Evolutionary conservation across 2,888 invertebrate species (phyloP), one percentile per base, ranked within the genome.

Genomic region (Latheticus oryzae): DNA sequence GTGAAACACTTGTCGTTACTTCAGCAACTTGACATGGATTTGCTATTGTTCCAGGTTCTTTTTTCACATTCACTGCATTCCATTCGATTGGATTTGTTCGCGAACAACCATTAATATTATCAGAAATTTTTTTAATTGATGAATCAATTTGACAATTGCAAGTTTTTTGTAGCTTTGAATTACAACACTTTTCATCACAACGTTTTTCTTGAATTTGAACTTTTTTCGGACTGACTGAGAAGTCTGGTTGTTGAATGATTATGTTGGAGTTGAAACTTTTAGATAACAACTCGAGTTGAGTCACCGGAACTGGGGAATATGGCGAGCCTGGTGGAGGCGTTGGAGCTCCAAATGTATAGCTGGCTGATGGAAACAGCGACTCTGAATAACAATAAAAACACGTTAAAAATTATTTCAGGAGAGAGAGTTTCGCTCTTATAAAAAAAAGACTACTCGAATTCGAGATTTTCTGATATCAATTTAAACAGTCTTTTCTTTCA

Each of bases 41-140:
- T 21, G 53, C 26, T n/a, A n/a, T n/a, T n/a, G n/a, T n/a, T 23
- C 80, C 77, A 0, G 88, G 87, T 73, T 88, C 88, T 57, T 88
- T 82, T 74, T 89, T 89, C 53, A 88, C 85, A 67, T 85, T 82
- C 42, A 84, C 80, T 84, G 73, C 70, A 33, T 66, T 77, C 87
- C 87, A 88, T 53, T 87, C 85, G 57, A 88, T 83, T 2, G 88
- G 88, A 74, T 87, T 84, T 5, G 88, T 88, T 35, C 88, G 80
- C 73, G 88, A 88, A 75, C 88, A 89, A 1, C 88, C 88, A 28
- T 53, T 59, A 5, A 9, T 47, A 16, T 28, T 47, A 13, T 48
- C 45, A 11, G 42, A 5, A 9, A 61, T 50, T 30, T 48, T 54
- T 8, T 54, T 53, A 4, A 32, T 9, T 7, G 28, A 11, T 11